Base-by-base conservation (phyloP, 2,797 vertebrate genomes). In the Betta splendens region DNA sequence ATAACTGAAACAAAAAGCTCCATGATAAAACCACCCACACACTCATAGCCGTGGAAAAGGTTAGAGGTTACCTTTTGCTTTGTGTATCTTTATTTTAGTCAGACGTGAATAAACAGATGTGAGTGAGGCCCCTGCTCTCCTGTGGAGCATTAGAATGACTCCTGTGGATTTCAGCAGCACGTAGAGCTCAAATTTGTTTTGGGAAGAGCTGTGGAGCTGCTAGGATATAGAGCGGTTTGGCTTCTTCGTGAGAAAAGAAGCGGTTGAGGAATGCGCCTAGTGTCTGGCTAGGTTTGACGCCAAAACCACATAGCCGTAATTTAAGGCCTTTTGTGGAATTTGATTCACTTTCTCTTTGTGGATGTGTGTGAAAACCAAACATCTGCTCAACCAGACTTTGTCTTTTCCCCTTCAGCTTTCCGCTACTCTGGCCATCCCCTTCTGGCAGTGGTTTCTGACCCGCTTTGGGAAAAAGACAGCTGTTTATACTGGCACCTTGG, bases 361-460 rank as follows among this genome's bases (percentile, higher is more conserved):
- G 32, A 22, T 16, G 11, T 44, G 23, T 16, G 29, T 25, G 5
- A n/a, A 62, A 66, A 52, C 1, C 5, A 66, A 73, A 52, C 48
- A 10, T 22, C 54, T 61, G 43, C 28, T 51, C 64, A 11, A 80
- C 64, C 32, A 40, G 16, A 58, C 43, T 35, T 50, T 26, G 44
- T 25, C 6, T 2, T 17, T 10, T 6, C 16, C 55, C 31, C 1
- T 4, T 11, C 87, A 94, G 93, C 77, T 98, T 55, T 96, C 96
- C 0, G 98, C 98, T 56, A 97, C 95, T 0, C 70, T 99, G 79
- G 91, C 94, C 63, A 96, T 98, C 60, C 98, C 98, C 3, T 80
- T 98, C 86, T 99, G 98, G 98, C 98, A 99, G 75, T 99, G 97
- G 97, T 99, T 99, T 66, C 92, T 99, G 18, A 96, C 92, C 7